A percentile compares a stretch with the other conserved stretches of the same genome.
These are phyloP conservation scores for Globia sparganii DNA, from an alignment of 2,888 invertebrate genomes.

Conservation along the genomic window DNA sequence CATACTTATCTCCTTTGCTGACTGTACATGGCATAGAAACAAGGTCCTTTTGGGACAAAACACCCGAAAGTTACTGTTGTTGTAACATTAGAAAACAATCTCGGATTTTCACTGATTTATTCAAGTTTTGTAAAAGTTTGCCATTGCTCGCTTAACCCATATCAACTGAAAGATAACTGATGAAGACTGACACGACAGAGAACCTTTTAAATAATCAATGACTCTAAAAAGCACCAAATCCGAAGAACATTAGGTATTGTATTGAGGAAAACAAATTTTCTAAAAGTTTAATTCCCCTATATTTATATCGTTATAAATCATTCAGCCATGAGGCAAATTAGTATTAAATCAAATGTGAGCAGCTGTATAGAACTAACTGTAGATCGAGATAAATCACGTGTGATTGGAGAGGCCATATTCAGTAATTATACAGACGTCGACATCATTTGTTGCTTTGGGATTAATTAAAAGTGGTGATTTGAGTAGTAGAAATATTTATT, in stretches of 20 bases:
- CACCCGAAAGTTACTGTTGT: neutral
- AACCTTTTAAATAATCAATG: conserved; percentile 44
- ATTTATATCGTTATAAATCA: neutral
- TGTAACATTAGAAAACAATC: conserved; percentile 21
- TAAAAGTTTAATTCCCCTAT: neutral
- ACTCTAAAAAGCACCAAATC: conserved; percentile 9
- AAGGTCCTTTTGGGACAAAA: neutral
- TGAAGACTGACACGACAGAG: conserved; percentile 42
- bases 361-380: too few species aligned
- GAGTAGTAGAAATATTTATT: too few species aligned
- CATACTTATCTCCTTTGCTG: too few species aligned
- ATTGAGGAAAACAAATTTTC: neutral
- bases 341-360: neutral
- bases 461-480: too few species aligned
- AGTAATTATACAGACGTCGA: neutral
- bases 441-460: too few species aligned
- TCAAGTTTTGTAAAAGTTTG: conserved; percentile 40
- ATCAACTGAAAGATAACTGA: conserved; percentile 48
- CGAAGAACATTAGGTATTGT: neutral
- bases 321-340: neutral
- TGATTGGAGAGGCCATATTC: neutral
- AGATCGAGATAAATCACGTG: neutral
- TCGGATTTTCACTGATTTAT: conserved; percentile 27
- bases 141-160: conserved; percentile 31
- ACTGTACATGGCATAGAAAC: neutral